Base-by-base conservation (phyloP, 2,888 invertebrate species). In the Eumacrocentrus americanus region DNA sequence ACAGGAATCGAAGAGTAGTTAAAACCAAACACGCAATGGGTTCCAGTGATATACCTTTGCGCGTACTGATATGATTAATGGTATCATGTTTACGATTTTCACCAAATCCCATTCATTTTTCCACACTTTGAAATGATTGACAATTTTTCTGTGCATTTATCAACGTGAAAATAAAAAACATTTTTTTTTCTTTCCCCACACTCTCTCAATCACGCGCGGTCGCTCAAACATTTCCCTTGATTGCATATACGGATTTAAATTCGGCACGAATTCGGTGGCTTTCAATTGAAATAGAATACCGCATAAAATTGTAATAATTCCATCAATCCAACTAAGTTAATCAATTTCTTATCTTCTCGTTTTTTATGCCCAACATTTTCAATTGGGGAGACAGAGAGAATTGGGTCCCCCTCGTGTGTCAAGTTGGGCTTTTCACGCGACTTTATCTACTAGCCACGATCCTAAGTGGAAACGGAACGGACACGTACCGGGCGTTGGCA, bases 241-340 rank as follows among this genome's bases (percentile, higher is more conserved):
- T n/a, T n/a, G n/a, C n/a, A n/a, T n/a, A n/a, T n/a, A n/a, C n/a
- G n/a, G n/a, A n/a, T n/a, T n/a, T n/a, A n/a, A n/a, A n/a, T n/a
- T n/a, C n/a, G n/a, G n/a, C n/a, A n/a, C n/a, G n/a, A n/a, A n/a
- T n/a, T n/a, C n/a, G n/a, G n/a, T n/a, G n/a, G n/a, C n/a, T n/a
- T n/a, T 25, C 18, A 50, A 50, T 50, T 50, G 34, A 50, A 50
- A 50, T 50, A 50, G 50, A 50, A 25, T 11, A 34, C 14, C 29
- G 34, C 18, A 29, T 50, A 50, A 50, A 50, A 50, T 50, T 50
- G 35, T 34, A 25, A 50, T 50, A 18, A n/a, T n/a, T n/a, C n/a
- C n/a, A n/a, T n/a, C n/a, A n/a, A 29, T 29, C 9, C 5, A 29
- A 29, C 29, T 29, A 29, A 29, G 29, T 29, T 29, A 29, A 29